phyloP scores from a whole-genome alignment of 2,888 invertebrate genomes.

The Rhagonycha fulva region DNA sequence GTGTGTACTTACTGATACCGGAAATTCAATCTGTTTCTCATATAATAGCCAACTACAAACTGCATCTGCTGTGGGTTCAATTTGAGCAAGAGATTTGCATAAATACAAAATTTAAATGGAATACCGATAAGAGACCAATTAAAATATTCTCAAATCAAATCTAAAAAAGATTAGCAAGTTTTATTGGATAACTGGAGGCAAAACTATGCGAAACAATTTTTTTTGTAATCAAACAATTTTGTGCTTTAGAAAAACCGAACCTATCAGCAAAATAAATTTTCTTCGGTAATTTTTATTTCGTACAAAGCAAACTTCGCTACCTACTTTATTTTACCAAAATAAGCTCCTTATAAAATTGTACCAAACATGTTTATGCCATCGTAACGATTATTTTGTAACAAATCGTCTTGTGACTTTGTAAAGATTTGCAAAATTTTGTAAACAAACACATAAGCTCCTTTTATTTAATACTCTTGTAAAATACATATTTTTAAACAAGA shows the following conservation, averaged over 20 bases:
- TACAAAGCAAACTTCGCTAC: not conserved
- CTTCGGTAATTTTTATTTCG: not conserved
- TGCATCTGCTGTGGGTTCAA: conserved; percentile 16
- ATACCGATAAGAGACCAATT: not conserved
- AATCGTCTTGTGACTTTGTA: not conserved
- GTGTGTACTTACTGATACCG: conserved; percentile 37
- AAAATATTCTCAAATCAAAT: not conserved
- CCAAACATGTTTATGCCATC: not conserved
- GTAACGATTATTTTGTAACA: not conserved
- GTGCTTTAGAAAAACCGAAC: too few species aligned
- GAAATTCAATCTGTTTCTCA: conserved; percentile 53
- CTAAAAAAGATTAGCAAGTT: too few species aligned
- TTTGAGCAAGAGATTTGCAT: not conserved
- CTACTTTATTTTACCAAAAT: not conserved
- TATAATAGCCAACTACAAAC: conserved; percentile 35
- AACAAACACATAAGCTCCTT: not conserved
- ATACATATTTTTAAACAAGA: not conserved
- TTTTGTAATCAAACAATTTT: too few species aligned
- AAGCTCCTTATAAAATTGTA: not conserved
- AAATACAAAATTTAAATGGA: not conserved
- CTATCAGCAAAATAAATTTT: not conserved
- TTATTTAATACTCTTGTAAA: not conserved
- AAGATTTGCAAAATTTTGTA: not conserved
- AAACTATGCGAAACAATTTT: too few species aligned
- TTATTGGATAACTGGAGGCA: too few species aligned